A percentile compares a stretch with the other conserved stretches of the same genome.
These are phyloP conservation scores for Dendrocincla fuliginosa DNA, from an alignment of 2,797 vertebrate species.

Conservation along the genomic window DNA sequence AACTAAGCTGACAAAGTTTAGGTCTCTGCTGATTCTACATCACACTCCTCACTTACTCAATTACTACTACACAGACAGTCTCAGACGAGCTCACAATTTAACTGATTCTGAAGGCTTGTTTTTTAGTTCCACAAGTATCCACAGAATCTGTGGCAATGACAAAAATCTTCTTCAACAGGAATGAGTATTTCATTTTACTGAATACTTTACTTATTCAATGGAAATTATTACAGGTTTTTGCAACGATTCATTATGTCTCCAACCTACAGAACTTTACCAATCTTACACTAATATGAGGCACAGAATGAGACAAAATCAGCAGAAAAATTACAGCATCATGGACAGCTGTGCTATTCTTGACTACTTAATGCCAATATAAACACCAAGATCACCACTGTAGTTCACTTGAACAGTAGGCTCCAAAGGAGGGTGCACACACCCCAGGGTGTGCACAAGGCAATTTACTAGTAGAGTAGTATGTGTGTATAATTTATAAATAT, in stretches of 20 bases:
- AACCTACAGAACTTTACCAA: neutral
- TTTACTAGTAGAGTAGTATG: neutral
- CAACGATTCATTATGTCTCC: neutral
- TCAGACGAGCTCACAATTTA: neutral
- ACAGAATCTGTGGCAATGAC: neutral
- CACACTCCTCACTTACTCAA: neutral
- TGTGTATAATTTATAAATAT: neutral
- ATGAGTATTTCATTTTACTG: neutral
- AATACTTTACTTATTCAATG: neutral
- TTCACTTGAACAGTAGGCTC: neutral
- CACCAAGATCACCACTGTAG: neutral
- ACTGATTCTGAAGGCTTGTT: neutral
- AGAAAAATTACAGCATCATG: neutral
- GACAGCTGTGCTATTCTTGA: neutral
- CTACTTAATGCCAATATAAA: neutral
- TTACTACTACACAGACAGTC: neutral
- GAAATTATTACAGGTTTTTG: neutral
- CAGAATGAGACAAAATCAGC: neutral
- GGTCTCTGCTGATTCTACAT: neutral
- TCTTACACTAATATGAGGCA: neutral
- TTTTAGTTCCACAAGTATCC: neutral
- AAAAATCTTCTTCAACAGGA: neutral
- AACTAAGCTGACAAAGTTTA: neutral
- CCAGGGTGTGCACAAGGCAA: neutral
- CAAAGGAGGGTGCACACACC: neutral